Evolutionary conservation across 2,113 vertebrate genomes (phyloP).

Genomic region (Solea solea): DNA sequence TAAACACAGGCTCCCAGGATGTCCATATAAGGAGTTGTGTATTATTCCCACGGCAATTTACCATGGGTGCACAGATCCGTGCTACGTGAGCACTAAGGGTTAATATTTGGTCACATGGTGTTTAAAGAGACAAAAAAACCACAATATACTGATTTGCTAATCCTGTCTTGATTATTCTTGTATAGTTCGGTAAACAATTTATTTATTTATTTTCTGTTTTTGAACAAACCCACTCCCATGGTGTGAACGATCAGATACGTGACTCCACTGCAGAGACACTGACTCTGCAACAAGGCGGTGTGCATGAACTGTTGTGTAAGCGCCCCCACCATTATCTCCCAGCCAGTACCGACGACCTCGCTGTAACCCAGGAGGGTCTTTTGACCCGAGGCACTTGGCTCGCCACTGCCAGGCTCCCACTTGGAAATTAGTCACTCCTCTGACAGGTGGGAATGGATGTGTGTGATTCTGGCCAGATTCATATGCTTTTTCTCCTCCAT

Average conservation of each 20-base stretch:
- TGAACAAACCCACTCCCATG: background rate
- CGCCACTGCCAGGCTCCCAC: constrained; percentile 60
- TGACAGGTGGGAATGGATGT: constrained; percentile 73
- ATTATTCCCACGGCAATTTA: too few relatives aligned
- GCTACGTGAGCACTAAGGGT: too few relatives aligned
- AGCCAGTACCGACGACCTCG: constrained; percentile 55
- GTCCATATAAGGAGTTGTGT: too few relatives aligned
- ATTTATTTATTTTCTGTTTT: too few relatives aligned
- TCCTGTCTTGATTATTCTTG: too few relatives aligned
- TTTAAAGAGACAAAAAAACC: too few relatives aligned
- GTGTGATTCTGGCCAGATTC: constrained; percentile 70
- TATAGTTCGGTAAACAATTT: too few relatives aligned
- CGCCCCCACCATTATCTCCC: constrained; percentile 67
- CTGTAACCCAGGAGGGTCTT: constrained; percentile 64
- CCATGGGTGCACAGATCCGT: too few relatives aligned
- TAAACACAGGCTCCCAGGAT: too few relatives aligned
- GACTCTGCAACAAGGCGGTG: constrained; percentile 52
- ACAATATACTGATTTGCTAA: too few relatives aligned
- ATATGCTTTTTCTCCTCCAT: constrained; percentile 63
- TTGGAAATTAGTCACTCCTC: constrained; percentile 68
- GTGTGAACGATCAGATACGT: constrained; percentile 65
- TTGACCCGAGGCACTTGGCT: constrained; percentile 63
- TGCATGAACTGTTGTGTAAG: constrained; percentile 56
- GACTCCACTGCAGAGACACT: constrained; percentile 28
- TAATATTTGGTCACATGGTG: too few relatives aligned